A percentile compares a stretch with the other conserved stretches of the same genome.
These are phyloP conservation scores for Tachuris rubrigastra DNA, from an alignment of 2,113 vertebrate genomes.

Conservation along the genomic window DNA sequence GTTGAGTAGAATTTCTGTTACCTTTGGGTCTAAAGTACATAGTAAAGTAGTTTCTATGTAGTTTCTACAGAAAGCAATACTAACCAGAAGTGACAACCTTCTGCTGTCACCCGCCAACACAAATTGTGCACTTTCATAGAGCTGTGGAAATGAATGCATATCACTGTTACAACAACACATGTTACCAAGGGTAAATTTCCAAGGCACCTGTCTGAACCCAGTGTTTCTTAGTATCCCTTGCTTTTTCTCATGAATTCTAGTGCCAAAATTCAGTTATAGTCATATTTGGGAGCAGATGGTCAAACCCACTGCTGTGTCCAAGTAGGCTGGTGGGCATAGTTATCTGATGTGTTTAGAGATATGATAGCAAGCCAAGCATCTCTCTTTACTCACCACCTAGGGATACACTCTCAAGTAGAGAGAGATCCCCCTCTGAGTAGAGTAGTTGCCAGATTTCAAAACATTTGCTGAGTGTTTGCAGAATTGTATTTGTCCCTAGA, in stretches of 20 bases:
- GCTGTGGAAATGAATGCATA: constrained; percentile 2
- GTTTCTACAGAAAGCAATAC: not conserved
- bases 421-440: constrained; percentile 27
- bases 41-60: not conserved
- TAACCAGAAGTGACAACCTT: constrained; percentile 59
- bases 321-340: constrained; percentile 72
- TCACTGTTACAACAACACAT: constrained; percentile 31
- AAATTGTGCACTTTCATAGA: not conserved
- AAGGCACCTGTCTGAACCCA: constrained; percentile 60
- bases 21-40: not conserved
- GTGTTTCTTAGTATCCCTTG: constrained; percentile 51
- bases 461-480: constrained; percentile 25
- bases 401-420: constrained; percentile 59
- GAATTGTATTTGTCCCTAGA: constrained; percentile 19
- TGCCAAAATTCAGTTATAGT: constrained; percentile 68
- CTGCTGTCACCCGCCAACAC: not conserved
- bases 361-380: constrained; percentile 57
- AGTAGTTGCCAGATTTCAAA: constrained; percentile 36
- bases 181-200: constrained; percentile 55
- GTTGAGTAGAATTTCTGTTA: not conserved
- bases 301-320: constrained; percentile 74
- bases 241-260: constrained; percentile 48
- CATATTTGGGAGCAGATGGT: constrained; percentile 78
- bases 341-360: constrained; percentile 68
- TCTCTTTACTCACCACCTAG: constrained; percentile 64